These are phyloP conservation scores for Mnemiopsis leidyi DNA, from an alignment of 37 sponge, comb jelly and placozoan genomes.

Conservation along the genomic window DNA sequence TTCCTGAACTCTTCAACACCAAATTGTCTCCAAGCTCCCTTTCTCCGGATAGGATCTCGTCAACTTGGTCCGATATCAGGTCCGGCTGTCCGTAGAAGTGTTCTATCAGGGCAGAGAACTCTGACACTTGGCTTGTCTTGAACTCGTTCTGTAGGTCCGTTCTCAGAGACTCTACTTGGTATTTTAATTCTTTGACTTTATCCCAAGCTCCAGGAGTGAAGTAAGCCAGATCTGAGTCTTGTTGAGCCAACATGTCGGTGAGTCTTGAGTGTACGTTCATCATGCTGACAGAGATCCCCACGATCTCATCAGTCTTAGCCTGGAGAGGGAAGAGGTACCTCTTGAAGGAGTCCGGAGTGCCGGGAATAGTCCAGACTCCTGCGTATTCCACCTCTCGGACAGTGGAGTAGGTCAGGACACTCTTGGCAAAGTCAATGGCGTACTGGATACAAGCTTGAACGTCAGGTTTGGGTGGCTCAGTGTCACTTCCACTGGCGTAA, in stretches of 20 bases:
- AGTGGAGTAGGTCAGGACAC: background rate
- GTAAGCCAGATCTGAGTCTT: background rate
- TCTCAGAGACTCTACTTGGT: background rate
- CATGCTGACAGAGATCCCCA: background rate
- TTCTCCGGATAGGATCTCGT: background rate
- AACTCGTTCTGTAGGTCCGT: background rate
- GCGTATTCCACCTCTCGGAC: background rate
- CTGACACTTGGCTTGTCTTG: background rate
- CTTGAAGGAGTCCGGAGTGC: background rate
- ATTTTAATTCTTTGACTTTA: background rate
- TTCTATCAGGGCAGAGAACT: background rate
- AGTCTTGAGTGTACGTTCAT: background rate
- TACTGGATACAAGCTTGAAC: slow-evolving; percentile 17
- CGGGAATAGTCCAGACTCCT: slow-evolving; percentile 5
- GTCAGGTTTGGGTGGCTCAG: background rate
- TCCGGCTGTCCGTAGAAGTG: background rate
- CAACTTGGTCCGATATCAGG: background rate
- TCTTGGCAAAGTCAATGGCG: slow-evolving; percentile 41
- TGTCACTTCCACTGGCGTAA: slow-evolving; percentile 11
- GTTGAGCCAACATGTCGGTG: background rate
- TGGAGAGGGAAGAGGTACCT: background rate
- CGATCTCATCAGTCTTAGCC: background rate
- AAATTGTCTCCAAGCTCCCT: background rate
- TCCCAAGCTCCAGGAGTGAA: background rate
- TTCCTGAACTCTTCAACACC: background rate